phyloP scores from a whole-genome alignment of 2,797 vertebrate species.

The Lepus townsendii region DNA sequence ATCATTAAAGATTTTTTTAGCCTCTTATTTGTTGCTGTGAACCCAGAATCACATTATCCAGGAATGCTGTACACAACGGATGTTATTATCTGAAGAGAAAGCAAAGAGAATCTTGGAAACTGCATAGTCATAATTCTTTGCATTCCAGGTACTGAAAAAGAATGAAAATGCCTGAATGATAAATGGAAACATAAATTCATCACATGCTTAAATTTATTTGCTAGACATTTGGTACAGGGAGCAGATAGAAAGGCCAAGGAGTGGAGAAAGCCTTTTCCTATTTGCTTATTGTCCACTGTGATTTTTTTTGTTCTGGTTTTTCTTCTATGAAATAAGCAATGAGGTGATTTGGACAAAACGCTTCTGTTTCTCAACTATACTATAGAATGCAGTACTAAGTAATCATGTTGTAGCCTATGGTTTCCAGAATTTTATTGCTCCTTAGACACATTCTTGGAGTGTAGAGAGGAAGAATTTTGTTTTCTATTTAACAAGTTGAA shows the following conservation, averaged over 20 bases:
- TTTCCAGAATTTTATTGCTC: conserved; percentile 12
- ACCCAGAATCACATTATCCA: conserved; percentile 63
- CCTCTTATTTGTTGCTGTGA: conserved; percentile 69
- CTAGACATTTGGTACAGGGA: neutral
- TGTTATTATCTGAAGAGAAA: conserved; percentile 66
- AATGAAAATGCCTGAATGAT: conserved; percentile 59
- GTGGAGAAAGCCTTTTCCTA: neutral
- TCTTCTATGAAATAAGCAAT: conserved; percentile 52
- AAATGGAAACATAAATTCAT: conserved; percentile 58
- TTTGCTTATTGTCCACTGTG: conserved; percentile 27
- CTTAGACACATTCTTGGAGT: neutral
- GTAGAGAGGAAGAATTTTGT: neutral
- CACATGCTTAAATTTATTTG: conserved; percentile 51
- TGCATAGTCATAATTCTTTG: conserved; percentile 40
- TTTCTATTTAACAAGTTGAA: conserved; percentile 22
- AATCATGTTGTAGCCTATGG: neutral
- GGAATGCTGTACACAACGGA: conserved; percentile 49
- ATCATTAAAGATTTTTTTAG: conserved; percentile 59
- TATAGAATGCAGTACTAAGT: conserved; percentile 4
- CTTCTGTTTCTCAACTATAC: neutral
- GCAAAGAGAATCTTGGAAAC: conserved; percentile 66
- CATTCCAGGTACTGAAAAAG: conserved; percentile 34
- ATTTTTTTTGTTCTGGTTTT: conserved; percentile 35
- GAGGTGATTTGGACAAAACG: conserved; percentile 36
- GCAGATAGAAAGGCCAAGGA: neutral